Evolutionary conservation across 2,888 invertebrate genomes (phyloP).

Genomic region (Athrips mouffetella): DNA sequence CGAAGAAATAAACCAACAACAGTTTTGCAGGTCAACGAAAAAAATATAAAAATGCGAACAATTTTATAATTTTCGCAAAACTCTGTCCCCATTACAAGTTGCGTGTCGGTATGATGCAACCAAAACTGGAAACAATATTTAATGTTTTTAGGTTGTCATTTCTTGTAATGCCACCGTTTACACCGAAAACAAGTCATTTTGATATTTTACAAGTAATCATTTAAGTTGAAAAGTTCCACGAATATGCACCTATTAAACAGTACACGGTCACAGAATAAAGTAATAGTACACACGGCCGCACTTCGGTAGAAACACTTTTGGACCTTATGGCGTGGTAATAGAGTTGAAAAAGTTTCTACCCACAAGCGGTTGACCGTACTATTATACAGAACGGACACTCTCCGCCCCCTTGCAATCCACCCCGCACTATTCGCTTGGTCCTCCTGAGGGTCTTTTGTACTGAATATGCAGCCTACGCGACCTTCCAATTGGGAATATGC

Average conservation of each 20-base stretch:
- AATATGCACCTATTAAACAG: not conserved
- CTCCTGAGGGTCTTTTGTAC: no score
- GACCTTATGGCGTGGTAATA: no score
- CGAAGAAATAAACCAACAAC: not conserved
- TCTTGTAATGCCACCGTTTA: conserved; percentile 2
- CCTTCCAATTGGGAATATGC: no score
- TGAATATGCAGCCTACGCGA: no score
- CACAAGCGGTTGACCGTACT: no score
- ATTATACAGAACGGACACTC: no score
- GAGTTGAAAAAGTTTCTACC: no score
- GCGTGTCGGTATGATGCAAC: not conserved
- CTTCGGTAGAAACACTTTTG: no score
- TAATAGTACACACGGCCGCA: no score
- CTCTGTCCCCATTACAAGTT: not conserved
- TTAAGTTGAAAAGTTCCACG: not conserved
- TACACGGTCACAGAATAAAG: no score
- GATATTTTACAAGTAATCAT: not conserved
- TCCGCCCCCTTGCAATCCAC: no score
- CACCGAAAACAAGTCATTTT: not conserved
- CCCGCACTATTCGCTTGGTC: no score
- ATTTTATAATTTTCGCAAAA: not conserved
- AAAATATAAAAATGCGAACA: not conserved
- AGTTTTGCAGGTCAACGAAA: not conserved
- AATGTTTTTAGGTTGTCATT: not conserved
- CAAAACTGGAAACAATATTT: not conserved